Percentiles rank a stretch among this genome's conserved stretches.
These are phyloP conservation scores for Nestor notabilis DNA, from an alignment of 2,113 vertebrate species.

Conservation along the genomic window DNA sequence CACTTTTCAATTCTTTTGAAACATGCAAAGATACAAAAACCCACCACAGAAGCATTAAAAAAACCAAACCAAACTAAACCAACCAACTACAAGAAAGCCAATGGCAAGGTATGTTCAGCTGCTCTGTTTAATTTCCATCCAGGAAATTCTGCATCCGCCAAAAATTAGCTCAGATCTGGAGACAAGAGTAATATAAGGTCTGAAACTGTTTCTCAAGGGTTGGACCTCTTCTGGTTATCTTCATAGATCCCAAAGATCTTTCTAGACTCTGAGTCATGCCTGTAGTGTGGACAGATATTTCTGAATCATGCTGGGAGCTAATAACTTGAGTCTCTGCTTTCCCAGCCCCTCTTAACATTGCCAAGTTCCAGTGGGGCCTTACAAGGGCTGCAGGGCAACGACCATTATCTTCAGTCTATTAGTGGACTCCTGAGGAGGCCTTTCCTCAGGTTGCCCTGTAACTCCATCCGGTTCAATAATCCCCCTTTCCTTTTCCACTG, in stretches of 20 bases:
- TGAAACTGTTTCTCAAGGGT: not conserved
- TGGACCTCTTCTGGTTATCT: not conserved
- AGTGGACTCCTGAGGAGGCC: not conserved
- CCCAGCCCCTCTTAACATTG: not conserved
- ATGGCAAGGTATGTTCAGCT: not conserved
- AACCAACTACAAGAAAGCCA: not conserved
- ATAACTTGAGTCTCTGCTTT: not conserved
- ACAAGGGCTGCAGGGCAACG: not conserved
- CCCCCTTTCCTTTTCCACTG: not conserved
- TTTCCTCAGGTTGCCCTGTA: not conserved
- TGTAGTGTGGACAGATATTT: not conserved
- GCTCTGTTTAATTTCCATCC: not conserved
- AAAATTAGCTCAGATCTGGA: not conserved
- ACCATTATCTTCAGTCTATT: not conserved
- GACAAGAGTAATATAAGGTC: not conserved
- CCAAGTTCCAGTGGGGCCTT: not conserved
- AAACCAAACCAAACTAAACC: not conserved
- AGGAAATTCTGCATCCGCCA: not conserved
- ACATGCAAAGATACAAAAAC: not conserved
- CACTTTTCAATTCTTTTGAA: conserved; percentile 11
- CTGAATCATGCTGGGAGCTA: not conserved
- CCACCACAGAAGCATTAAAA: not conserved
- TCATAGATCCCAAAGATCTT: not conserved
- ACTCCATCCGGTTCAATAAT: accelerated
- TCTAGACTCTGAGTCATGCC: not conserved